phyloP scores from a whole-genome alignment of 2,888 invertebrate genomes.

The Orthosia gothica region DNA sequence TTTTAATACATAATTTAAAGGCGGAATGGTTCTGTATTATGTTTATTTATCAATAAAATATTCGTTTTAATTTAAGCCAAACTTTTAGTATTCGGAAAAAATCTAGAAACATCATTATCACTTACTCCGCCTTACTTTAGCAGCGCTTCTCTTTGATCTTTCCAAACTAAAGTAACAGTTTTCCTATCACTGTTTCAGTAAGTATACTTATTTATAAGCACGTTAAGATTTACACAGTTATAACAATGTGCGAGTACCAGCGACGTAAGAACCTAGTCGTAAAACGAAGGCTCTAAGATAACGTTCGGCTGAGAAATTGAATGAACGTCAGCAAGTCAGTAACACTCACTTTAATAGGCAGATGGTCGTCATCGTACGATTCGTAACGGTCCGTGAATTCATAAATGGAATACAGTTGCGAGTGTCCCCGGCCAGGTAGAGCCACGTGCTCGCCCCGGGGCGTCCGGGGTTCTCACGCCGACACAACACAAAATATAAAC shows the following conservation, averaged over 20 bases:
- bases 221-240: background rate
- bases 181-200: background rate
- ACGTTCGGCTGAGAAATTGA: slow-evolving; percentile 30
- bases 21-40: background rate
- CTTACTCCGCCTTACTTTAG: too few relatives aligned
- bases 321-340: slow-evolving; percentile 23
- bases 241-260: background rate
- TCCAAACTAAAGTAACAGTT: too few relatives aligned
- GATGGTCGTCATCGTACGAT: slow-evolving; percentile 16
- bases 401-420: slow-evolving; percentile 16
- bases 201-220: background rate
- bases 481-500: slow-evolving; percentile 8
- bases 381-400: slow-evolving; percentile 34
- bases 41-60: background rate
- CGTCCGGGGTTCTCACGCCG: background rate
- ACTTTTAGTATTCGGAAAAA: too few relatives aligned
- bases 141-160: background rate
- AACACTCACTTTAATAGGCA: slow-evolving; percentile 20
- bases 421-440: slow-evolving; percentile 42
- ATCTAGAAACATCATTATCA: too few relatives aligned
- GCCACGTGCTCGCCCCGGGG: slow-evolving; percentile 27
- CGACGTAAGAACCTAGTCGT: slow-evolving; percentile 14
- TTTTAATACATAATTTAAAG: background rate
- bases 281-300: slow-evolving; percentile 38
- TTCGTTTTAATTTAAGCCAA: background rate